Percentiles rank a stretch among this genome's conserved stretches.
These are phyloP conservation scores for Epsilonema sp. DNA, from an alignment of 2,888 invertebrate species.

Conservation along the genomic window DNA sequence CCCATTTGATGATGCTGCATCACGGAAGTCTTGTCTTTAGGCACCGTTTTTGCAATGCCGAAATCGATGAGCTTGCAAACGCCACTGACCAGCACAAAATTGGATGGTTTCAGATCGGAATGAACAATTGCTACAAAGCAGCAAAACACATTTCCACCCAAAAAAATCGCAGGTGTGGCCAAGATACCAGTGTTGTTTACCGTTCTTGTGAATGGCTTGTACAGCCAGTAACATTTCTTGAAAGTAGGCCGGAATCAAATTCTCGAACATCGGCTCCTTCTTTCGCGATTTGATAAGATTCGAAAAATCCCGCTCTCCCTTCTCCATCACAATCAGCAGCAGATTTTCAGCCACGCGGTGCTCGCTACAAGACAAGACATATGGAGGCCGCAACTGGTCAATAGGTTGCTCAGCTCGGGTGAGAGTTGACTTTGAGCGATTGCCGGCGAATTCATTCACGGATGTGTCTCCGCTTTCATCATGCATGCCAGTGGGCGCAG, in stretches of 20 bases:
- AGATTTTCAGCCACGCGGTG: constrained; percentile 42
- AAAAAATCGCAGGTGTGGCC: neutral
- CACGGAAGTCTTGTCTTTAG: constrained; percentile 68
- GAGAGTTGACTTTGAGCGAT: too few relatives aligned
- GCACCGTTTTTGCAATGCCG: constrained; percentile 73
- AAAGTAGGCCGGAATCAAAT: constrained; percentile 68
- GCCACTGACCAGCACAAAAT: constrained; percentile 68
- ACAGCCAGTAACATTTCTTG: constrained; percentile 79
- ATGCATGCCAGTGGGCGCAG: too few relatives aligned
- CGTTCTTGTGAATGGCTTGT: constrained; percentile 54
- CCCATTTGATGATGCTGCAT: constrained; percentile 53
- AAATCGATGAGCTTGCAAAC: constrained; percentile 86
- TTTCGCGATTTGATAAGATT: constrained; percentile 33
- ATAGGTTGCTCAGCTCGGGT: too few relatives aligned
- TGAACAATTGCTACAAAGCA: constrained; percentile 59
- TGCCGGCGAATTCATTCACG: too few relatives aligned
- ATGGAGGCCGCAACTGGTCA: too few relatives aligned
- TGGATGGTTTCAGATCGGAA: constrained; percentile 86
- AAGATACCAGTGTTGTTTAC: neutral
- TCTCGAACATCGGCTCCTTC: constrained; percentile 32
- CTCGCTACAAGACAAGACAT: constrained; percentile 46
- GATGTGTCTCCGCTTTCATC: too few relatives aligned
- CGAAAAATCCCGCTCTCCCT: constrained; percentile 70
- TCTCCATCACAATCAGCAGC: constrained; percentile 71
- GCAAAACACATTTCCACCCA: neutral